These are phyloP conservation scores for Nesometra sesokonis DNA, from an alignment of 35 echinoderm and acorn worm genomes.

Conservation along the genomic window DNA sequence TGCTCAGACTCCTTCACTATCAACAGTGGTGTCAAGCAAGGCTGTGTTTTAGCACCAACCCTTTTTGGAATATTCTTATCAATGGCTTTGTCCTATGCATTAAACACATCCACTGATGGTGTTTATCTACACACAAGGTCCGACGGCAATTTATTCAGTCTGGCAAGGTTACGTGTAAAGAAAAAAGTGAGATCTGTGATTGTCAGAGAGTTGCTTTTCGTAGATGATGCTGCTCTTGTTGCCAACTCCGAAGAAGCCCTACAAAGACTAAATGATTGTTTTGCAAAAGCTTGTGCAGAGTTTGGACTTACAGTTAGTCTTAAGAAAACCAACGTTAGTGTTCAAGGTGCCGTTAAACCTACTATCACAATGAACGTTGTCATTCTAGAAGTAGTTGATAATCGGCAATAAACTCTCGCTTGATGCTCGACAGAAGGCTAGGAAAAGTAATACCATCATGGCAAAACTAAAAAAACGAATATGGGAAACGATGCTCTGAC, in stretches of 20 bases:
- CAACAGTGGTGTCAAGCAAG: background rate
- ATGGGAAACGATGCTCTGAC: conserved; percentile 16
- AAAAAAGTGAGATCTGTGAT: background rate
- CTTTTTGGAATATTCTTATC: conserved; percentile 15
- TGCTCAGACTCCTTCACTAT: background rate
- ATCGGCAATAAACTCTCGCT: too few species aligned
- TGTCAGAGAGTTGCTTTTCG: background rate
- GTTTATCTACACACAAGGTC: conserved; percentile 12
- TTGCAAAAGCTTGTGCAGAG: conserved; percentile 6
- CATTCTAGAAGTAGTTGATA: background rate
- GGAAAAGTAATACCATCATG: conserved; percentile 14
- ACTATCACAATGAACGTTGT: too few species aligned
- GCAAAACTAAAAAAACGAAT: background rate
- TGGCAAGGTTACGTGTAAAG: background rate
- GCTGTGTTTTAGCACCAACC: background rate
- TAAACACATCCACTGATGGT: background rate
- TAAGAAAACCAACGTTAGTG: conserved; percentile 1
- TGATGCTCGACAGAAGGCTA: conserved; percentile 20
- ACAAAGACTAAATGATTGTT: too few species aligned
- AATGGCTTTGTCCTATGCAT: background rate
- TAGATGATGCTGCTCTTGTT: background rate
- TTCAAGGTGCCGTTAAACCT: background rate
- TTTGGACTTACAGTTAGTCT: conserved; percentile 10
- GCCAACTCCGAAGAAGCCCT: too few species aligned
- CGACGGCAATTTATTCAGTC: background rate